These are phyloP conservation scores for Donacobius atricapilla DNA, from an alignment of 2,113 vertebrate species.

Conservation along the genomic window DNA sequence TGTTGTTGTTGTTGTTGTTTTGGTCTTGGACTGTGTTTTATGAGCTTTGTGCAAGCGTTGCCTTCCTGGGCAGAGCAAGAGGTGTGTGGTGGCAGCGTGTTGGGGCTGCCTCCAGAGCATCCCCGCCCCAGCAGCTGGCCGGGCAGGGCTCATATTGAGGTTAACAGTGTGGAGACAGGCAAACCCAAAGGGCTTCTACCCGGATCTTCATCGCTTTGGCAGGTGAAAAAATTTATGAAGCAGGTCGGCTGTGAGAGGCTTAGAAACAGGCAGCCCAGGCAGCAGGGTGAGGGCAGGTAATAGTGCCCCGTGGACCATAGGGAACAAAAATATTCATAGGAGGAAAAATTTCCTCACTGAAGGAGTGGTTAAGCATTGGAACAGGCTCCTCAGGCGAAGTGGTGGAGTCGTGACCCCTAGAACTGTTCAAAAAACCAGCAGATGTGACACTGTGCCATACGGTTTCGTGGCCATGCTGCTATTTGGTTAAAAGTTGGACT, in stretches of 20 bases:
- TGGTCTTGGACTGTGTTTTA: not conserved
- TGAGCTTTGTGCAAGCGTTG: not conserved
- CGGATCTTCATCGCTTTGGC: not conserved
- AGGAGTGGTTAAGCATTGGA: not conserved
- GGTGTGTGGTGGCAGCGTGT: no score
- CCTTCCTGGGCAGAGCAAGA: not conserved
- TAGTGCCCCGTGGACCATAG: rapidly evolving
- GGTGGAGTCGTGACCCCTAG: not conserved
- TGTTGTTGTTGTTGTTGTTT: no score
- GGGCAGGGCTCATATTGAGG: not conserved
- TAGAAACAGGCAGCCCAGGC: rapidly evolving
- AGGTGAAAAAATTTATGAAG: not conserved
- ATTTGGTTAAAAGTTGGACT: not conserved
- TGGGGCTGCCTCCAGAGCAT: not conserved
- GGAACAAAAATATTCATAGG: not conserved
- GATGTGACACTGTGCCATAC: not conserved
- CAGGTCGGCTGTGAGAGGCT: not conserved
- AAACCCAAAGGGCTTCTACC: not conserved
- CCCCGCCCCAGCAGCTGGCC: rapidly evolving
- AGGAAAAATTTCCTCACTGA: not conserved
- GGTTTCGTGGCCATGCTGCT: not conserved
- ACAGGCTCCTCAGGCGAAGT: no score
- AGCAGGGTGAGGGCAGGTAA: no score
- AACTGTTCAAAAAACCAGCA: not conserved
- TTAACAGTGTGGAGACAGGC: no score